A percentile compares a stretch with the other conserved stretches of the same genome.
These are phyloP conservation scores for Adineta ricciae DNA, from an alignment of 2,888 invertebrate species.

Conservation along the genomic window DNA sequence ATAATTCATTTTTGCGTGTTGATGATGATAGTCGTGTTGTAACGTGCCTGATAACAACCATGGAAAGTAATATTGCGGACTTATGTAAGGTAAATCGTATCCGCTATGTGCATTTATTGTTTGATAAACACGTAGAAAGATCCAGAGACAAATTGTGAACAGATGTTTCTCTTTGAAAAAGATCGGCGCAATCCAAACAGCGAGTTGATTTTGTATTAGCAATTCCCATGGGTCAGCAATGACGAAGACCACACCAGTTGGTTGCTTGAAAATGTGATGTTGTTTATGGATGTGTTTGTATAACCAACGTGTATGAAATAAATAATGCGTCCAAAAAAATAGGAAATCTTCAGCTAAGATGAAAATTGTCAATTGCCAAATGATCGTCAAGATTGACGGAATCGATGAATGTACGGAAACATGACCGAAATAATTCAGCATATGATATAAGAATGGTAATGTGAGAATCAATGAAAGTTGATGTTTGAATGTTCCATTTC, in stretches of 20 bases:
- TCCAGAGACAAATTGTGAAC: slow-evolving; percentile 1
- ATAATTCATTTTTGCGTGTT: slow-evolving; percentile 4
- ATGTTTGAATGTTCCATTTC: not conserved
- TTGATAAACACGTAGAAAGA: slow-evolving; percentile 17
- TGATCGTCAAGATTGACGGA: not conserved
- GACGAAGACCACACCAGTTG: not conserved
- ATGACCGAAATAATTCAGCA: slow-evolving; percentile 11
- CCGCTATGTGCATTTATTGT: not conserved
- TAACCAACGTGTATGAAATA: slow-evolving; percentile 13
- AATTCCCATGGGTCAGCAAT: not conserved
- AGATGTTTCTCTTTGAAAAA: not conserved
- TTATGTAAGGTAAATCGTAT: not conserved
- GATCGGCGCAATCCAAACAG: not conserved
- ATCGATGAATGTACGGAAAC: not conserved
- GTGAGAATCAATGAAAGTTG: not conserved
- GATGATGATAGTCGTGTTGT: slow-evolving; percentile 13
- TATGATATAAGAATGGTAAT: not conserved
- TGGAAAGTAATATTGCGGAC: not conserved
- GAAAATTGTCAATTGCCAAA: not conserved
- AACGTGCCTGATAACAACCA: not conserved
- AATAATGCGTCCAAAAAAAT: slow-evolving; percentile 17
- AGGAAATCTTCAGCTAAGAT: not conserved
- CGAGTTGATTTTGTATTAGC: slow-evolving; percentile 10
- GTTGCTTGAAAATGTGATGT: slow-evolving; percentile 12
- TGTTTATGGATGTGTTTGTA: slow-evolving; percentile 7